These are phyloP conservation scores for Apolygus lucorum DNA, from an alignment of 1,140 invertebrate genomes.

Conservation along the genomic window DNA sequence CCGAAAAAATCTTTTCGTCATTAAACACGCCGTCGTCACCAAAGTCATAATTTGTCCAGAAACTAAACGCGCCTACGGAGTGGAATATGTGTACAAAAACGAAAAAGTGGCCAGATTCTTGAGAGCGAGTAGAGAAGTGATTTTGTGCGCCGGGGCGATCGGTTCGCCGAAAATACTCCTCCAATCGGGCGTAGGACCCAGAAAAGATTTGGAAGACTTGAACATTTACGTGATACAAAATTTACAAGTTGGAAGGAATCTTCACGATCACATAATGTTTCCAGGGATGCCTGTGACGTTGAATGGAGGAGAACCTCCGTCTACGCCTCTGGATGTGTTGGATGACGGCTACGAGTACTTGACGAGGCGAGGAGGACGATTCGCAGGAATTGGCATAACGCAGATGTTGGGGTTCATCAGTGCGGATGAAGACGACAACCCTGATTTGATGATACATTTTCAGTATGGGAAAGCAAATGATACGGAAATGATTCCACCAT, in stretches of 20 bases:
- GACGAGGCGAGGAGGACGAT: conserved; percentile 38
- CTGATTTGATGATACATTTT: conserved; percentile 37
- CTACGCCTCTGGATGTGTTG: conserved; percentile 35
- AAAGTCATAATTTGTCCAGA: conserved; percentile 37
- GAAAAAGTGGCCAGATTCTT: conserved; percentile 47
- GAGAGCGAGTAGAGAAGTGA: conserved; percentile 59
- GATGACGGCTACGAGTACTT: conserved; percentile 44
- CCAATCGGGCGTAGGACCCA: conserved; percentile 46
- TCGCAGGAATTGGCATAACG: conserved; percentile 40
- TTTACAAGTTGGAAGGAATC: conserved; percentile 41
- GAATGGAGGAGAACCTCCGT: neutral
- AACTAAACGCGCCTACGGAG: conserved; percentile 60
- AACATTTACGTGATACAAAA: conserved; percentile 31
- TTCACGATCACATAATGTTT: conserved; percentile 44
- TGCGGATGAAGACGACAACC: conserved; percentile 37
- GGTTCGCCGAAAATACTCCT: conserved; percentile 42
- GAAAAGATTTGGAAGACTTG: conserved; percentile 37
- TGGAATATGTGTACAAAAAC: conserved; percentile 62
- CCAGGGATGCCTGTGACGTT: conserved; percentile 22
- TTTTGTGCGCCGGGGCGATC: conserved; percentile 37
- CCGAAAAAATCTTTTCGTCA: conserved; percentile 55
- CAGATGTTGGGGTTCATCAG: conserved; percentile 41
- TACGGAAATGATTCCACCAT: conserved; percentile 50
- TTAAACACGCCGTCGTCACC: conserved; percentile 50
- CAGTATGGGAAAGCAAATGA: conserved; percentile 40